phyloP scores from a whole-genome alignment of 2,888 invertebrate species.

The Hemaris fuciformis region DNA sequence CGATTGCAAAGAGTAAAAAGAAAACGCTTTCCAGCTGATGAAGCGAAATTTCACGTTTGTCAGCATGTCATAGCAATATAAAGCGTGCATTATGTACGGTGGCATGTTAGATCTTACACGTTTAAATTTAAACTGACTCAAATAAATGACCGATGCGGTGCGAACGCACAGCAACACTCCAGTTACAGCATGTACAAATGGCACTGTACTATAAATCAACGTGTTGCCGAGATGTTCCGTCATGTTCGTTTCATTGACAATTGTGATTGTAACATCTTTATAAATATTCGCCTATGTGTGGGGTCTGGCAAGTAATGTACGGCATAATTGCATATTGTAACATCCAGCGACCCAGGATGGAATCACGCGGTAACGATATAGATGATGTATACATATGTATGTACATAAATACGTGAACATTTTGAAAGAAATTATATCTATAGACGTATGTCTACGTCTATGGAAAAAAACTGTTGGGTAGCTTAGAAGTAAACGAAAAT shows the following conservation, averaged over 20 bases:
- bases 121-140: conserved; percentile 4
- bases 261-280: neutral
- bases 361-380: too few relatives aligned
- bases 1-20: neutral
- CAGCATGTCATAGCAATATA: neutral
- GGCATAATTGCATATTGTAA: neutral
- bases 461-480: too few relatives aligned
- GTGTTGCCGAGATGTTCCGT: neutral
- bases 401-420: too few relatives aligned
- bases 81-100: neutral
- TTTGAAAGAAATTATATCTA: too few relatives aligned
- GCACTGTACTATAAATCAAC: neutral
- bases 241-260: neutral
- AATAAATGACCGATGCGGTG: neutral
- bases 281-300: neutral
- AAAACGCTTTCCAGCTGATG: too few relatives aligned
- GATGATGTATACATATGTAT: too few relatives aligned
- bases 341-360: too few relatives aligned
- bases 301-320: neutral
- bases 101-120: neutral
- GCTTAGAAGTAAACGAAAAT: too few relatives aligned
- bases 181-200: conserved; percentile 1
- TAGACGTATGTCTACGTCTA: too few relatives aligned
- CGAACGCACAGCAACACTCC: neutral
- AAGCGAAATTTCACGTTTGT: neutral